Percentiles rank a stretch among this genome's conserved stretches.
Conservation (phyloP, 2,113 vertebrate genomes). For the Hypocryptadius cinnamomeus region DNA sequence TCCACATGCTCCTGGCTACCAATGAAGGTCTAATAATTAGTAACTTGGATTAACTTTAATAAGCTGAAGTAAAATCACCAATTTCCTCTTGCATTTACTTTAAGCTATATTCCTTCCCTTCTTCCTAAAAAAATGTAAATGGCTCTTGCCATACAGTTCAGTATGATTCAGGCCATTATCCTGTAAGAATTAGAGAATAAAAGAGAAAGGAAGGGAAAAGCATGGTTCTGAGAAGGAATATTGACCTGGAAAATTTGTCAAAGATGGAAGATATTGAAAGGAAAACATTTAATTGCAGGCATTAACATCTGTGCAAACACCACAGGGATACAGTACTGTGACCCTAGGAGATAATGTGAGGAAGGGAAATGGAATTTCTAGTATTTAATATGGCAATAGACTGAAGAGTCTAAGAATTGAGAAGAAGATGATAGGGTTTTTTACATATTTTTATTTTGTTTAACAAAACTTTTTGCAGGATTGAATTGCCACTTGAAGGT, state of each 20-base stretch:
- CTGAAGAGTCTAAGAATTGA: not conserved
- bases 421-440: rapidly evolving
- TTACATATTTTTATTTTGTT: not conserved
- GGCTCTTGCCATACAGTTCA: rapidly evolving
- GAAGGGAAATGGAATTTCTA: not conserved
- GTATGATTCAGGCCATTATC: not conserved
- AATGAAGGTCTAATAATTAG: not conserved
- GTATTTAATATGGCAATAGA: not conserved
- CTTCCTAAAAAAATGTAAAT: not conserved
- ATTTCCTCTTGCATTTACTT: not conserved
- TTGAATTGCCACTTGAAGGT: not conserved
- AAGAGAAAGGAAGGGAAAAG: not conserved
- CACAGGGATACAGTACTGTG: not conserved
- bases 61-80: not conserved
- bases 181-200: not conserved
- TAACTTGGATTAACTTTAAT: not conserved
- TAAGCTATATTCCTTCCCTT: not conserved
- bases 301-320: not conserved
- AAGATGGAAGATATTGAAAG: not conserved
- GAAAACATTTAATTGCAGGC: not conserved
- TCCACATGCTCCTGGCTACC: not conserved
- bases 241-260: not conserved
- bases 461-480: not conserved
- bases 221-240: not conserved
- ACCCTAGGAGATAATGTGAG: not conserved